These are phyloP conservation scores for Sylvicola cinctus DNA, from an alignment of 2,888 invertebrate genomes.

Conservation along the genomic window DNA sequence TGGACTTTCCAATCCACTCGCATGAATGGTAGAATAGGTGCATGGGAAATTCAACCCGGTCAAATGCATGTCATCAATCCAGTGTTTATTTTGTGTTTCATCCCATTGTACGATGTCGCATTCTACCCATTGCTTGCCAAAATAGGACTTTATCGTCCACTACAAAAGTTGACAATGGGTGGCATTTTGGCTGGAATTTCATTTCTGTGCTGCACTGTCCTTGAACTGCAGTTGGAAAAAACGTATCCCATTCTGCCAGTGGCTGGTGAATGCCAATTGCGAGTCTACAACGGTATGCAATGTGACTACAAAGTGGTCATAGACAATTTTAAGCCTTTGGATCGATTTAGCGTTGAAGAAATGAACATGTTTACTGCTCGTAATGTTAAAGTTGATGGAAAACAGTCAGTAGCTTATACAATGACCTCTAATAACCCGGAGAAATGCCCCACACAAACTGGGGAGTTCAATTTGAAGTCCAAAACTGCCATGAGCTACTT, in stretches of 20 bases:
- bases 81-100: constrained; percentile 59
- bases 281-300: constrained; percentile 46
- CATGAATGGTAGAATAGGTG: constrained; percentile 64
- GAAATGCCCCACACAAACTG: neutral
- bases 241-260: constrained; percentile 35
- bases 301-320: constrained; percentile 29
- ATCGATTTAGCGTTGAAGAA: neutral
- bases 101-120: constrained; percentile 60
- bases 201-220: constrained; percentile 72
- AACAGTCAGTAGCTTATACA: neutral
- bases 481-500: constrained; percentile 6
- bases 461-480: constrained; percentile 1
- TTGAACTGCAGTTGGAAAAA: constrained; percentile 58
- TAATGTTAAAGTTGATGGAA: too few species aligned
- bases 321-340: too few species aligned
- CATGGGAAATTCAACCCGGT: constrained; percentile 65
- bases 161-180: constrained; percentile 74
- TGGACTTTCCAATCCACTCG: constrained; percentile 85
- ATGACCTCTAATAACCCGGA: neutral
- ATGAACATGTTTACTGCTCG: too few species aligned
- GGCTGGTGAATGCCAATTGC: constrained; percentile 36
- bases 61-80: constrained; percentile 92
- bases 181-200: constrained; percentile 68
- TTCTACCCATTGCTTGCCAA: constrained; percentile 63
- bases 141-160: constrained; percentile 44